A percentile compares a stretch with the other conserved stretches of the same genome.
phyloP scores from a whole-genome alignment of 2,797 vertebrate species.

The Parotocinclus haroldoi region DNA sequence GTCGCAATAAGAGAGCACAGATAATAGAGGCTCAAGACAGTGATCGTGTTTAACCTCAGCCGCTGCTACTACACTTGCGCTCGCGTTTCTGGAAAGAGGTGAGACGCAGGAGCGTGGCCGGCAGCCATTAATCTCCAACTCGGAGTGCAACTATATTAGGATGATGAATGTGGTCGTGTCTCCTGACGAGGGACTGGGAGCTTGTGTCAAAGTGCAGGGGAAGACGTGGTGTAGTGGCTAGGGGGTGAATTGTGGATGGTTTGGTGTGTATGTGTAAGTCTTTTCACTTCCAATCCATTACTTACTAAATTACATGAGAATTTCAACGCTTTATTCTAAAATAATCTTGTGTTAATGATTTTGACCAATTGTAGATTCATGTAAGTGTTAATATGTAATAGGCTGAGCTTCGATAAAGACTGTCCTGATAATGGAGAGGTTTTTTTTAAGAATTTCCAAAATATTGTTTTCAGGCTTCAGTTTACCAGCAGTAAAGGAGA shows the following conservation, averaged over 20 bases:
- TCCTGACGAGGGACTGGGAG: conserved; percentile 66
- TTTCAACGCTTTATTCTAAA: too few species aligned
- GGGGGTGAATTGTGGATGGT: conserved; percentile 63
- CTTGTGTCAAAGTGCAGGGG: conserved; percentile 66
- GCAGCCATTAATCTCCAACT: conserved; percentile 61
- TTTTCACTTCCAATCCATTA: not conserved
- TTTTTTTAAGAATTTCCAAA: too few species aligned
- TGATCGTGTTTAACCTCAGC: conserved; percentile 53
- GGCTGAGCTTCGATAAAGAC: too few species aligned
- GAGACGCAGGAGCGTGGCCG: conserved; percentile 61
- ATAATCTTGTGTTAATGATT: too few species aligned
- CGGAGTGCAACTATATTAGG: conserved; percentile 70
- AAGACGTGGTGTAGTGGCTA: conserved; percentile 49
- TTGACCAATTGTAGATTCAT: too few species aligned
- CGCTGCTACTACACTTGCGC: conserved; percentile 53
- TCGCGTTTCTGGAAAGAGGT: conserved; percentile 66
- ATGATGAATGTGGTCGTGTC: conserved; percentile 71
- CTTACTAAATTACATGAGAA: too few species aligned
- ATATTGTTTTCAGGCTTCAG: too few species aligned
- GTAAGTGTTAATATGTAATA: too few species aligned
- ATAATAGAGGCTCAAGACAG: conserved; percentile 17
- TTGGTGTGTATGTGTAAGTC: conserved; percentile 16
- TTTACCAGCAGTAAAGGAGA: too few species aligned
- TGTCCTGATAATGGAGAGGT: too few species aligned
- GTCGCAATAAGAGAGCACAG: not conserved